These are phyloP conservation scores for Mus pahari DNA, from an alignment of 2,113 vertebrate genomes.

Conservation along the genomic window DNA sequence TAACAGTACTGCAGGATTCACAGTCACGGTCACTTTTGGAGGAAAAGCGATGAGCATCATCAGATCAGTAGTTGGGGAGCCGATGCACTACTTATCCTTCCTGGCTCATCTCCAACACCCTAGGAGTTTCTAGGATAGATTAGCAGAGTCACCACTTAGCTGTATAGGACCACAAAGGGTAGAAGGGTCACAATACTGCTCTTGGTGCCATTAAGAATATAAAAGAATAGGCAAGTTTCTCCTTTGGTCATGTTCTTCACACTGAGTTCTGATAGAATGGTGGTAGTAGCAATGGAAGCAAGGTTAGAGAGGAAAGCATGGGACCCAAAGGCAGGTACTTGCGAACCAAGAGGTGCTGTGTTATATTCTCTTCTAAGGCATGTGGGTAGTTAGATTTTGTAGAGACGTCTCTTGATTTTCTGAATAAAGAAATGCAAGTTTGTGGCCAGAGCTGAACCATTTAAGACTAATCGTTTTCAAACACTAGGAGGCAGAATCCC, in stretches of 20 bases:
- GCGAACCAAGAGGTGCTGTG: no score
- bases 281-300: not conserved
- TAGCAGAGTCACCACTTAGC: not conserved
- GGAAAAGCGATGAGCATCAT: not conserved
- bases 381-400: not conserved
- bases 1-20: not conserved
- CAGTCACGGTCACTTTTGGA: not conserved
- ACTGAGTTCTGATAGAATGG: not conserved
- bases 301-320: no score
- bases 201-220: not conserved
- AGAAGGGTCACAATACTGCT: not conserved
- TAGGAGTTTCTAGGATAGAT: not conserved
- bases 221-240: constrained; percentile 19
- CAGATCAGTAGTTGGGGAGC: not conserved
- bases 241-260: not conserved
- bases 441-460: not conserved
- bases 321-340: not conserved
- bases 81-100: not conserved
- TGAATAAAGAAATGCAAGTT: not conserved
- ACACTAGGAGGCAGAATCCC: not conserved
- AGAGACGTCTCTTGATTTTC: not conserved
- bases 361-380: not conserved
- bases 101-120: not conserved
- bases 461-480: not conserved
- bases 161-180: not conserved